A percentile compares a stretch with the other conserved stretches of the same genome.
Evolutionary conservation across 2,888 invertebrate genomes (phyloP).

Genomic region (Caenorhabditis sp.): DNA sequence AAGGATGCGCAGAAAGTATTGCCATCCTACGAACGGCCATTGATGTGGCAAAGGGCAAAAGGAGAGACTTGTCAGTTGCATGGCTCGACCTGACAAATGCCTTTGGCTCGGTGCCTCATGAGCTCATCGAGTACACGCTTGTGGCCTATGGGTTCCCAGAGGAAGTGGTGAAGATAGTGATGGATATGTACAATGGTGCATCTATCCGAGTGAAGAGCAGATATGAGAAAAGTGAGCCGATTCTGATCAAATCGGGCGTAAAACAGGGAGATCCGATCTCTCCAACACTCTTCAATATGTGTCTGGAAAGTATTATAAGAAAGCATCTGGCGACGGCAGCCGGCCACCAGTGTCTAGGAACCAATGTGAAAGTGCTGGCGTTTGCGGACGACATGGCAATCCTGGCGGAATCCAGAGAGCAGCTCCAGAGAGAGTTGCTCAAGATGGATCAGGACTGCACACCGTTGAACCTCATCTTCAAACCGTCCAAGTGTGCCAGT

Average conservation of each 20-base stretch:
- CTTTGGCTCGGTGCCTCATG: conserved; percentile 7
- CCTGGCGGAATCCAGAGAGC: neutral
- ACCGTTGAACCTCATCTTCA: conserved; percentile 44
- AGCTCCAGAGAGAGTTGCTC: conserved; percentile 10
- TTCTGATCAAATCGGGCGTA: conserved; percentile 70
- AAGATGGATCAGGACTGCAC: conserved; percentile 14
- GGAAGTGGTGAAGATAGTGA: neutral
- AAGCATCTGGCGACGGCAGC: neutral
- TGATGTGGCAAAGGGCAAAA: conserved; percentile 2
- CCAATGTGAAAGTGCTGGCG: conserved; percentile 16
- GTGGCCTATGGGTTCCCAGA: neutral
- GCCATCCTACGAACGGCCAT: conserved; percentile 16
- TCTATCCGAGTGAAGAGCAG: neutral
- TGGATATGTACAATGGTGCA: neutral
- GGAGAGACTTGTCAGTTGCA: conserved; percentile 6
- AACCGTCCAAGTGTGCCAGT: conserved; percentile 52
- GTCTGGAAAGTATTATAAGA: conserved; percentile 70
- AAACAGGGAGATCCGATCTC: conserved; percentile 79
- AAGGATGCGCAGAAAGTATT: conserved; percentile 5
- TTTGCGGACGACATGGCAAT: conserved; percentile 51
- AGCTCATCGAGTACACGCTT: neutral
- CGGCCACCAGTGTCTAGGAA: neutral
- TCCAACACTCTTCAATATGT: conserved; percentile 78
- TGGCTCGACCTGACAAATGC: conserved; percentile 27
- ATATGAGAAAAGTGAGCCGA: conserved; percentile 17